These are phyloP conservation scores for Babylonia areolata DNA, from an alignment of 1,140 invertebrate genomes.

Conservation along the genomic window DNA sequence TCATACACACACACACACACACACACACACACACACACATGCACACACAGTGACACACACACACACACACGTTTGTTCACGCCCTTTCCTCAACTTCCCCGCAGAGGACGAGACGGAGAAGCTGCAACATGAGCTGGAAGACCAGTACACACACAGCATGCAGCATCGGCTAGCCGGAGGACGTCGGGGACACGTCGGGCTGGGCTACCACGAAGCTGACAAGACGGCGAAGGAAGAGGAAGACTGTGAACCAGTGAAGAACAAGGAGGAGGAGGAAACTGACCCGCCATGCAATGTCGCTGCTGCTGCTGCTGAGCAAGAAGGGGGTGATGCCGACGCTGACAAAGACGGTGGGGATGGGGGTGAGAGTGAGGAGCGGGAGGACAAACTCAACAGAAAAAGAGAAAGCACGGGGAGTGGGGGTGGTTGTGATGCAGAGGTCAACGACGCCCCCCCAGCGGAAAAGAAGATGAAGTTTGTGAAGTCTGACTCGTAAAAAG, in stretches of 20 bases:
- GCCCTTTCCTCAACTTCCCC: too few relatives aligned
- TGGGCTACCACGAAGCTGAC: conserved; percentile 69
- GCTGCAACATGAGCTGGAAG: conserved; percentile 63
- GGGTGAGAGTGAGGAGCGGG: conserved; percentile 14
- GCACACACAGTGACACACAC: too few relatives aligned
- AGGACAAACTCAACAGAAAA: conserved; percentile 8
- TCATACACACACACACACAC: too few relatives aligned
- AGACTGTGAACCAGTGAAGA: conserved; percentile 42
- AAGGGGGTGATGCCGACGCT: conserved; percentile 30
- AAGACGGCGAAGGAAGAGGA: conserved; percentile 39
- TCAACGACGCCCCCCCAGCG: conserved; percentile 7
- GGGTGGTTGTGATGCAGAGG: too few relatives aligned
- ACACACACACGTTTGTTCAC: too few relatives aligned
- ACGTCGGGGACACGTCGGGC: conserved; percentile 62
- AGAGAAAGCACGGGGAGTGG: conserved; percentile 10
- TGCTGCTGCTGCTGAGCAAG: conserved; percentile 32
- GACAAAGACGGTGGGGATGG: conserved; percentile 42
- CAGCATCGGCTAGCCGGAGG: conserved; percentile 65
- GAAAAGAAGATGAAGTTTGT: conserved; percentile 64
- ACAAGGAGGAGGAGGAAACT: conserved; percentile 52
- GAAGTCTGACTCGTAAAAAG: conserved; percentile 56
- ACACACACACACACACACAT: too few relatives aligned
- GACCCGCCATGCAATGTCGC: conserved; percentile 48
- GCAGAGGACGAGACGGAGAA: conserved; percentile 57
- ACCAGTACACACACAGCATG: conserved; percentile 70